Evolutionary conservation across 37 sponge, comb jelly and placozoan species (phyloP), one percentile per base, ranked within the genome.

Genomic region (Haliclona indistincta): DNA sequence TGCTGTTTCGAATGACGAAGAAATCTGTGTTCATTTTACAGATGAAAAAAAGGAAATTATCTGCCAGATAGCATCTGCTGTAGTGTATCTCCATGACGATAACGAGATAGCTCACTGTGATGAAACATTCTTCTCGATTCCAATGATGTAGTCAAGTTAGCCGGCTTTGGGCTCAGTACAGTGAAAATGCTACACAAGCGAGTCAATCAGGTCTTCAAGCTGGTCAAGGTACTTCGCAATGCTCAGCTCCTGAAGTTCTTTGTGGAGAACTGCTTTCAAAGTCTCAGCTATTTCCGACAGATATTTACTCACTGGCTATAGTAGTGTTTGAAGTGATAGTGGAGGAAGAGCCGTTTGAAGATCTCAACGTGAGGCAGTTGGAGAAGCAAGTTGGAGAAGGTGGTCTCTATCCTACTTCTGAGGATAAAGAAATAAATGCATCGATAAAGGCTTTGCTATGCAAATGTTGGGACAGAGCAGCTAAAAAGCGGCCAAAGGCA

Each of bases 231-330:
- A 82, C 75, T 65, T 75, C 83, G 23, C 68, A 68, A 23, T 82
- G 74, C 52, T 73, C 83, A 39, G 83, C 83, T 30, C 83, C 83
- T 8, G 83, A 82, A 51, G 70, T 82, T 37, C 83, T 82, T 38
- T 54, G 83, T 55, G 75, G 74, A 54, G 83, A 82, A 55, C 2
- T 74, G 0, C 68, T 82, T 8, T n/a, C 39, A 20, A 54, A 54
- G 1, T 43, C 33, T 8, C 56, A 74, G 43, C 69, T 82, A 23
- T 33, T 39, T 81, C 81, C n/a, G n/a, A n/a, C n/a, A n/a, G n/a
- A n/a, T n/a, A n/a, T n/a, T n/a, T n/a, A n/a, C n/a, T n/a, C n/a
- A 47, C 63, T 81, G 51, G 72, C 73, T 4, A 25, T 81, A 34
- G 81, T 81, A 20, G 72, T 71, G 11, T 81, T 70, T 81, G 81